phyloP scores from a whole-genome alignment of 2,113 vertebrate species.

The Acrocephalus kingi region DNA sequence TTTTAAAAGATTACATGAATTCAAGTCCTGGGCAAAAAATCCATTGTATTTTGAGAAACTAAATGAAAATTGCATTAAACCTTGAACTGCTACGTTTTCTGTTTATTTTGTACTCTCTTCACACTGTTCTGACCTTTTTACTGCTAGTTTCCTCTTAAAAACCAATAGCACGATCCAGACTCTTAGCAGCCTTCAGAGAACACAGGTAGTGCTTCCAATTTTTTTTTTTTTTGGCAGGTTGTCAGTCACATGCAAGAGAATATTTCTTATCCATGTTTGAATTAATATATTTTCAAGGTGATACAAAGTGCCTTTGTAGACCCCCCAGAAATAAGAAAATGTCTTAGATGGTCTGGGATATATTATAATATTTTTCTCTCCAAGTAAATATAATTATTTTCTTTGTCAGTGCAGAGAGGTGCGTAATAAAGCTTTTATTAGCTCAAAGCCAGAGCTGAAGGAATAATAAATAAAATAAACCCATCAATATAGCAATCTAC shows the following conservation, averaged over 20 bases:
- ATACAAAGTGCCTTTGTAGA: not conserved
- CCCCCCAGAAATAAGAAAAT: not conserved
- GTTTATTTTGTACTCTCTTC: not conserved
- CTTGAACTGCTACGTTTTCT: not conserved
- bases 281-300: not conserved
- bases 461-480: conserved; percentile 7
- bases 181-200: not conserved
- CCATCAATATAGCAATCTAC: not conserved
- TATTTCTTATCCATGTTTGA: not conserved
- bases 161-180: not conserved
- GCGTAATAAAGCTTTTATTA: conserved; percentile 5
- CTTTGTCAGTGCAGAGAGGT: not conserved
- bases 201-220: not conserved
- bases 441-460: not conserved
- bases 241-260: not conserved
- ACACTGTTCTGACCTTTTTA: not conserved
- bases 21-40: not conserved
- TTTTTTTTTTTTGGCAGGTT: not conserved
- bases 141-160: not conserved
- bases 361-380: not conserved
- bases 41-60: not conserved
- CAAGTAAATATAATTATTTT: not conserved
- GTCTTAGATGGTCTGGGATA: not conserved
- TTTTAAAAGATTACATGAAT: not conserved
- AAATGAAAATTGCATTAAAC: not conserved